Evolutionary conservation across 2,888 invertebrate species (phyloP).

Genomic region (Protonemura montana): DNA sequence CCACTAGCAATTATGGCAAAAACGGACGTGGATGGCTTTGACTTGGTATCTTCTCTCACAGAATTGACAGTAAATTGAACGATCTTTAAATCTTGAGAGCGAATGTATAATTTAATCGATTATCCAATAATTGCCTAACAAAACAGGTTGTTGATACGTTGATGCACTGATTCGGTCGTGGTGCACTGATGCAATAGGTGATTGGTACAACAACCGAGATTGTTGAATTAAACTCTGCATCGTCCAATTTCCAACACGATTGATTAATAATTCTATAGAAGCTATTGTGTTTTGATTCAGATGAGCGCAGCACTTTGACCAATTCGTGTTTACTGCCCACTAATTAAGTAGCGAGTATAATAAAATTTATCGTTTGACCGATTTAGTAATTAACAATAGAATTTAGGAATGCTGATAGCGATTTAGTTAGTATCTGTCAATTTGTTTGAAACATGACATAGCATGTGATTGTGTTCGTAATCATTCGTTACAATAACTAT

Average conservation of each 20-base stretch:
- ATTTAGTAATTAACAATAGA: neutral
- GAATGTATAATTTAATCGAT: neutral
- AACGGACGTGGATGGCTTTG: no score
- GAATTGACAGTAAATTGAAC: no score
- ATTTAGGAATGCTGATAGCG: neutral
- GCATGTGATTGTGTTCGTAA: neutral
- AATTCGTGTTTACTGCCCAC: neutral
- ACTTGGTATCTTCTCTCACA: no score
- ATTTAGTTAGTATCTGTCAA: neutral
- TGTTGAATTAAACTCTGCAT: neutral
- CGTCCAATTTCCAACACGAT: neutral
- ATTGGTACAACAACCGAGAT: neutral
- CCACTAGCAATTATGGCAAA: no score
- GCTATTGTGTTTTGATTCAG: neutral
- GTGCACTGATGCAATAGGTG: neutral
- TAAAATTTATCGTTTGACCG: neutral
- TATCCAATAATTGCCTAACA: neutral
- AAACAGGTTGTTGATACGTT: neutral
- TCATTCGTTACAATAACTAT: neutral
- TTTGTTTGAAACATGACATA: neutral
- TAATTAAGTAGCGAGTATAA: neutral
- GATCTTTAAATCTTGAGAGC: slow-evolving; percentile 2
- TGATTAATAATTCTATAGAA: neutral
- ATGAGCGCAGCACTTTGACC: neutral
- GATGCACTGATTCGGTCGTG: no score